Evolutionary conservation across 2,113 vertebrate genomes (phyloP).

Genomic region (Ciconia stormi): DNA sequence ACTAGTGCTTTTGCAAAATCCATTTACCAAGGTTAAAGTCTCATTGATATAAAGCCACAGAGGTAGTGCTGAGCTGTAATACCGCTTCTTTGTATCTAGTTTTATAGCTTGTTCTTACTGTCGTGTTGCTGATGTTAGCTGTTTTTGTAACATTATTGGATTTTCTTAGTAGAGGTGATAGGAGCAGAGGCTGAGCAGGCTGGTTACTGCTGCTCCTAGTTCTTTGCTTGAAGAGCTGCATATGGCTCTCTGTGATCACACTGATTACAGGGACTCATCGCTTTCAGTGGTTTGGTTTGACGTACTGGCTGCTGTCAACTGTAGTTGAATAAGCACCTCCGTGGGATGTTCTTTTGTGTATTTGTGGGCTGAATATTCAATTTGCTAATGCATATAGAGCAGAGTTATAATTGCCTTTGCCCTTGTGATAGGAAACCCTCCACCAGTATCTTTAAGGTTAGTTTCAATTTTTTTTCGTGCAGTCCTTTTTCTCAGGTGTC

Average conservation of each 20-base stretch:
- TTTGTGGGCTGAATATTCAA: background rate
- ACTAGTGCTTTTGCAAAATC: background rate
- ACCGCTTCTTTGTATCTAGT: background rate
- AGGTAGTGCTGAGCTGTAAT: background rate
- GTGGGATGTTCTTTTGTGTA: background rate
- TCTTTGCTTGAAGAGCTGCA: background rate
- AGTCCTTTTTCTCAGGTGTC: background rate
- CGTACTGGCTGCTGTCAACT: background rate
- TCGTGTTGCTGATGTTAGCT: background rate
- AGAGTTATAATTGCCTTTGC: background rate
- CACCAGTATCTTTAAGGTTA: background rate
- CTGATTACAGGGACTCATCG: too few species aligned
- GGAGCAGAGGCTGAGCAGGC: background rate
- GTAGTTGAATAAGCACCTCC: background rate
- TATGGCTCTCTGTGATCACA: background rate
- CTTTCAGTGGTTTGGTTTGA: background rate
- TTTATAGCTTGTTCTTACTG: background rate
- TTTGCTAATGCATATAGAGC: background rate
- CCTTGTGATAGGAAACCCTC: background rate
- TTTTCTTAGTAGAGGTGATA: background rate
- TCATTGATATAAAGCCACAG: background rate
- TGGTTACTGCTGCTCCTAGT: background rate
- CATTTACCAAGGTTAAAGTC: background rate
- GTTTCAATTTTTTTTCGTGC: background rate
- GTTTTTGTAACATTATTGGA: rapidly evolving